These are phyloP conservation scores for Ibycter americanus DNA, from an alignment of 2,797 vertebrate species.

Conservation along the genomic window DNA sequence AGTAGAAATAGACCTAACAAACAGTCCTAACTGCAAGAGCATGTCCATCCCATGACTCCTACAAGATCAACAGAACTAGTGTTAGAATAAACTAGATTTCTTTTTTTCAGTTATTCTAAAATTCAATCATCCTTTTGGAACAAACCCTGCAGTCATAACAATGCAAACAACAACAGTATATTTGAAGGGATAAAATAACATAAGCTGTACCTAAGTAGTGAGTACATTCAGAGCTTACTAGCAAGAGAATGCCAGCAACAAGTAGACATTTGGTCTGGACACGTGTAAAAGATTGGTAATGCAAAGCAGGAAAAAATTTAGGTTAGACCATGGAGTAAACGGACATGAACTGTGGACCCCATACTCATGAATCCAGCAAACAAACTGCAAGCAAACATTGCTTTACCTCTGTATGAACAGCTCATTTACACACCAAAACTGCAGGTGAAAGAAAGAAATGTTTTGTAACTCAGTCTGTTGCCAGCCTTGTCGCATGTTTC, in stretches of 20 bases:
- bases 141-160: not conserved
- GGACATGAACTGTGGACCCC: not conserved
- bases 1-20: not conserved
- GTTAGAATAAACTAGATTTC: not conserved
- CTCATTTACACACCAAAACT: not conserved
- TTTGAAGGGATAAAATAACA: not conserved
- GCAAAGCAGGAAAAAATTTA: not conserved
- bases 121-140: not conserved
- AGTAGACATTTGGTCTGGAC: not conserved
- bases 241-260: not conserved
- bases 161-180: not conserved
- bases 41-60: not conserved
- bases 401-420: not conserved
- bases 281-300: not conserved
- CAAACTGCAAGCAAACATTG: fast-evolving
- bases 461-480: not conserved
- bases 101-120: not conserved
- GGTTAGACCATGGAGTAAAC: not conserved
- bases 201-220: not conserved
- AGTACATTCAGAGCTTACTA: not conserved
- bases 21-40: not conserved
- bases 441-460: not conserved
- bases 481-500: not conserved
- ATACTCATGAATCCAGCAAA: not conserved
- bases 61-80: not conserved